phyloP scores from a whole-genome alignment of 2,888 invertebrate genomes.

The Apamea epomidion region DNA sequence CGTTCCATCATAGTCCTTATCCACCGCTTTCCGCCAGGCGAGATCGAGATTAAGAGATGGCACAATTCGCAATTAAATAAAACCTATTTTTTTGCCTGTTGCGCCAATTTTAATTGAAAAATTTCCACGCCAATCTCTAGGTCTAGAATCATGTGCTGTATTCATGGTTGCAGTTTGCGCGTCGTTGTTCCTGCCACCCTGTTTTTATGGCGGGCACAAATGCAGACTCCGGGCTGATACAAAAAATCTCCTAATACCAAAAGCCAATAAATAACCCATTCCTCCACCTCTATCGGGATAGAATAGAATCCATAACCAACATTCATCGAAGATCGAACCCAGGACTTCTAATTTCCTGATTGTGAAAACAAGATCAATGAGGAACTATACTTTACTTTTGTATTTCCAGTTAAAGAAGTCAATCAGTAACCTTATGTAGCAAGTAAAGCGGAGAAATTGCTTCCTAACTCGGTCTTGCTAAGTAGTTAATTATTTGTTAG shows the following conservation, averaged over 20 bases:
- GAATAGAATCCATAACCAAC: not conserved
- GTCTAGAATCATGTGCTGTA: too few species aligned
- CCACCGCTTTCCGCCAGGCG: too few species aligned
- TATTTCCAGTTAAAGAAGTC: not conserved
- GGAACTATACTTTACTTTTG: not conserved
- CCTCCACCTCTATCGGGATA: not conserved
- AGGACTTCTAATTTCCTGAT: too few species aligned
- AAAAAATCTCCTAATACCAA: not conserved
- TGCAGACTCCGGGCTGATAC: not conserved
- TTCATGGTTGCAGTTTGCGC: too few species aligned
- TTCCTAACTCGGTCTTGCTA: constrained; percentile 34
- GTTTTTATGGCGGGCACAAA: not conserved
- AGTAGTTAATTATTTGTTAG: constrained; percentile 43
- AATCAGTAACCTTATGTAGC: constrained; percentile 2
- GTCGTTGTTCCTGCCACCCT: too few species aligned
- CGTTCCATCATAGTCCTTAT: too few species aligned
- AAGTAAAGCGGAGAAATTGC: constrained; percentile 12
- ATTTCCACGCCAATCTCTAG: too few species aligned
- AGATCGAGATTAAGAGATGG: too few species aligned
- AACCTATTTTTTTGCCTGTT: too few species aligned
- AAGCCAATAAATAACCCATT: not conserved
- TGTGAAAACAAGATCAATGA: not conserved
- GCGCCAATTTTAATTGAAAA: too few species aligned
- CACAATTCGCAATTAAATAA: too few species aligned
- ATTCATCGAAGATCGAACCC: not conserved